phyloP scores from a whole-genome alignment of 2,888 invertebrate species.

The Euphydryas editha region DNA sequence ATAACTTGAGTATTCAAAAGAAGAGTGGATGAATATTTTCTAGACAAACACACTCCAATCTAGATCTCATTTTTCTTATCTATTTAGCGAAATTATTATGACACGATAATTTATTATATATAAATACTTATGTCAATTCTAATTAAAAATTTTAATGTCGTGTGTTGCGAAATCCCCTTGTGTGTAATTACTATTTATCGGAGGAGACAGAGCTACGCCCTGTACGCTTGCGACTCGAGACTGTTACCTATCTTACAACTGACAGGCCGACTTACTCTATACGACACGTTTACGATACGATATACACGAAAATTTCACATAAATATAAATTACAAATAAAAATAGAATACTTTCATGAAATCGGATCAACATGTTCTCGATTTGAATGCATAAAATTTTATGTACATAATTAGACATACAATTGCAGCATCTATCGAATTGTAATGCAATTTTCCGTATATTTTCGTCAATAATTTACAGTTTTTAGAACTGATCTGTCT shows the following conservation, averaged over 20 bases:
- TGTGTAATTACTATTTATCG: constrained; percentile 53
- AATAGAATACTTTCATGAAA: too few relatives aligned
- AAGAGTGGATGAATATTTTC: too few relatives aligned
- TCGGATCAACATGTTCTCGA: not conserved
- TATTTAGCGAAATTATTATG: too few relatives aligned
- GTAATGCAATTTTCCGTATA: not conserved
- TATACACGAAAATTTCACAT: not conserved
- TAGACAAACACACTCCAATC: not conserved
- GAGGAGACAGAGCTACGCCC: constrained; percentile 70
- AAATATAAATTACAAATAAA: not conserved
- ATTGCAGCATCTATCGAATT: not conserved
- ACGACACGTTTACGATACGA: constrained; percentile 40
- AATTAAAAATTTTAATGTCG: not conserved
- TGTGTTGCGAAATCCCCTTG: constrained; percentile 48
- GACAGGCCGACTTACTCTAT: constrained; percentile 43
- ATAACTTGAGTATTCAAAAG: too few relatives aligned
- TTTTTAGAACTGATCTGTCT: not conserved
- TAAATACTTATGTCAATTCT: not conserved
- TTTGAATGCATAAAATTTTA: not conserved
- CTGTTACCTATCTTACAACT: constrained; percentile 60
- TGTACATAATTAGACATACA: not conserved
- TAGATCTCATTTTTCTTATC: not conserved
- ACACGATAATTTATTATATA: not conserved
- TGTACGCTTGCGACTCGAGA: constrained; percentile 51
- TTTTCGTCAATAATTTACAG: not conserved